A percentile compares a stretch with the other conserved stretches of the same genome.
phyloP scores from a whole-genome alignment of 2,797 vertebrate genomes.

The Echeneis naucrates region DNA sequence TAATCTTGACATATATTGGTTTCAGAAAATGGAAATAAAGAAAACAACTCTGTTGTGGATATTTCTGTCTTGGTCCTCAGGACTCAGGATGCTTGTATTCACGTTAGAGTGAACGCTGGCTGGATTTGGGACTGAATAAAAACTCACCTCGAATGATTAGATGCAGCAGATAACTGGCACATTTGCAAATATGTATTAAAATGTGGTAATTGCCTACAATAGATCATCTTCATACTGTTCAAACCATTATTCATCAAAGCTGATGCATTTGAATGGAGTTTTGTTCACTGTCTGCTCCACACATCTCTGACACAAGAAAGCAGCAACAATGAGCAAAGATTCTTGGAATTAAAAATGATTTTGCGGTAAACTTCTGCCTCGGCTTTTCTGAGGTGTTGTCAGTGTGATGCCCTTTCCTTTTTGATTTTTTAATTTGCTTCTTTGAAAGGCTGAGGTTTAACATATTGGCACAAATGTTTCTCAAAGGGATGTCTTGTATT shows the following conservation, averaged over 20 bases:
- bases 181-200: slow-evolving; percentile 40
- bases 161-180: background rate
- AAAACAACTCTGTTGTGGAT: background rate
- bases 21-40: slow-evolving; percentile 7
- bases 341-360: background rate
- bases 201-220: slow-evolving; percentile 18
- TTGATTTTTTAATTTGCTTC: background rate
- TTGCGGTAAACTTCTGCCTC: background rate
- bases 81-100: background rate
- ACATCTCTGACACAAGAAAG: background rate
- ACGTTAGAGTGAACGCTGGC: background rate
- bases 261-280: background rate
- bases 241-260: background rate
- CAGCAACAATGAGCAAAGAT: slow-evolving; percentile 1
- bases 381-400: background rate
- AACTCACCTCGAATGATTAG: slow-evolving; percentile 6
- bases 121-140: slow-evolving; percentile 1
- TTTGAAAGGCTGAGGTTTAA: background rate
- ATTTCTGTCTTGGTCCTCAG: background rate
- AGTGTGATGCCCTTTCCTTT: background rate
- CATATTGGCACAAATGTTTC: slow-evolving; percentile 8
- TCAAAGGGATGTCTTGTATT: background rate
- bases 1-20: background rate
- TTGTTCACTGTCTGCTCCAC: too few species aligned
- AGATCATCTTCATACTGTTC: slow-evolving; percentile 20